Conservation (phyloP, 2,888 invertebrate species). For the Tetragonisca angustula region DNA sequence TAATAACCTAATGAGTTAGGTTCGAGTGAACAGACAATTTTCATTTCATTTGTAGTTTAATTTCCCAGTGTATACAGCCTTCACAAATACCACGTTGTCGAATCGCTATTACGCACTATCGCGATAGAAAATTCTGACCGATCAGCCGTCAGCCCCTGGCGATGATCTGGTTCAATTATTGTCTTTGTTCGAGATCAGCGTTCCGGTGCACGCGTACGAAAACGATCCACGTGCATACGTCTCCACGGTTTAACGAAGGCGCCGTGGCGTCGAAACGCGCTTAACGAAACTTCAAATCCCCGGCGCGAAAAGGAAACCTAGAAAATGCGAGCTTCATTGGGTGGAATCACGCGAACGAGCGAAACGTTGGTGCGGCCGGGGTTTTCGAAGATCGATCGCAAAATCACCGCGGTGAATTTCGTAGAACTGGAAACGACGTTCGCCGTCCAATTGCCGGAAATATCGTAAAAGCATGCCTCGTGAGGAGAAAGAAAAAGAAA, state of each 20-base stretch:
- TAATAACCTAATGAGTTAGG: not conserved
- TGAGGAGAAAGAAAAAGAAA: not conserved
- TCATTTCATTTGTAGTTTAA: not conserved
- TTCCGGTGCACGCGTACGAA: not conserved
- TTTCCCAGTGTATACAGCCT: not conserved
- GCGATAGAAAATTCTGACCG: not conserved
- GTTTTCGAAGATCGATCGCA: slow-evolving; percentile 35
- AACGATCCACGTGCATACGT: not conserved
- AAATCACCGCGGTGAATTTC: slow-evolving; percentile 52
- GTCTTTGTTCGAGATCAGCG: not conserved
- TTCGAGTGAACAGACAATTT: not conserved
- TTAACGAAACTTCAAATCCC: slow-evolving; percentile 49
- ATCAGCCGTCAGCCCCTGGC: not conserved
- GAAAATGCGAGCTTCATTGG: slow-evolving; percentile 50
- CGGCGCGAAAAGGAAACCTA: slow-evolving; percentile 35
- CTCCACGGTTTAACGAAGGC: not conserved
- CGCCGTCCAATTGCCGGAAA: slow-evolving; percentile 23
- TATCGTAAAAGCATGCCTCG: slow-evolving; percentile 4
- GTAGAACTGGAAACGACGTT: slow-evolving; percentile 50
- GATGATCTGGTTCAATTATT: not conserved
- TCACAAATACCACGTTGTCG: not conserved
- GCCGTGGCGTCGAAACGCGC: slow-evolving; percentile 26
- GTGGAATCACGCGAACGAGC: slow-evolving; percentile 60
- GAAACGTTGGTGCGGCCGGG: slow-evolving; percentile 8
- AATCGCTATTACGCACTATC: not conserved